Evolutionary conservation across 2,113 vertebrate species (phyloP), one percentile per base, ranked within the genome.

Genomic region (Phrynosoma platyrhinos): DNA sequence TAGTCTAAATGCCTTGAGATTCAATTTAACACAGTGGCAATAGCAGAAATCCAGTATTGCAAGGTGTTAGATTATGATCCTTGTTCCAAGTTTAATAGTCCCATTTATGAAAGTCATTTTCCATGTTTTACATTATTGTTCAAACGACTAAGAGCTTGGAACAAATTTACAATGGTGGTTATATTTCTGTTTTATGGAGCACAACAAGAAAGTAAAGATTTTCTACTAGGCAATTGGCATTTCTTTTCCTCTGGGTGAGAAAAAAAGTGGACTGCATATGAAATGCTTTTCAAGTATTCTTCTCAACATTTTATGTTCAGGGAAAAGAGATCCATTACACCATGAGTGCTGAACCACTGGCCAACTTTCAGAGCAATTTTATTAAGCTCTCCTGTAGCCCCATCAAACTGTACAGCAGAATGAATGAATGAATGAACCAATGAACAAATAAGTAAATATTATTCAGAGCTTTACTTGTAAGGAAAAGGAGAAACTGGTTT

Each of bases 71-170:
- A 36, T 89, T 0, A 88, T 42, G 42, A 68, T 92, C 88, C 7
- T n/a, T 83, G 1, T 4, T 20, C 82, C 77, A 90, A 87, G 75
- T 91, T 91, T 86, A 93, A 92, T 91, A 40, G 83, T 81, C 20
- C n/a, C 87, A 53, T 92, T 92, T 89, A 27, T 85, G 32, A 25
- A 94, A 92, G 64, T 85, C 1, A 87, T 77, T 88, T 30, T 88
- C 13, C 2, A 30, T 90, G 52, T 71, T 93, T 93, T 86, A 14
- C 14, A 25, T 91, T 91, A 6, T 30, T 87, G 1, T 86, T 89
- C 13, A 88, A 76, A 5, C 79, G 53, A 89, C 36, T 88, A 77
- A 85, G 78, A 69, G 53, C 58, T 81, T 79, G 83, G 58, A 80
- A 77, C n/a, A 87, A 66, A 77, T 83, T 42, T 55, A 9, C 55